These are phyloP conservation scores for Galaxias olidus DNA, from an alignment of 2,797 vertebrate genomes.

Conservation along the genomic window DNA sequence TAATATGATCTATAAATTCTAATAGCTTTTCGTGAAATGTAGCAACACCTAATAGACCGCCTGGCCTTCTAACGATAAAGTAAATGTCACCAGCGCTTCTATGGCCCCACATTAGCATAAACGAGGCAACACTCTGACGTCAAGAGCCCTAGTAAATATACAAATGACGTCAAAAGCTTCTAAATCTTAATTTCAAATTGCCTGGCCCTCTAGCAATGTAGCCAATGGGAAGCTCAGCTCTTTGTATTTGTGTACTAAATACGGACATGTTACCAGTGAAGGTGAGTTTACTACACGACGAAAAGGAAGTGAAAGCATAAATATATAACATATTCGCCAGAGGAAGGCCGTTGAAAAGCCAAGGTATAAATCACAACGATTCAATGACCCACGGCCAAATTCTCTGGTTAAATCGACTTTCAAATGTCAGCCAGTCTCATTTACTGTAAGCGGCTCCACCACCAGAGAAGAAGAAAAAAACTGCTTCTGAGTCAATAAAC, in stretches of 20 bases:
- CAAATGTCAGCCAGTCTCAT: constrained; percentile 59
- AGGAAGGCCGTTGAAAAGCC: constrained; percentile 51
- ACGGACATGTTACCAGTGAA: constrained; percentile 55
- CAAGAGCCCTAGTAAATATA: constrained; percentile 56
- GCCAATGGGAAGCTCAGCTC: constrained; percentile 13
- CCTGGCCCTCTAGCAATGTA: constrained; percentile 9
- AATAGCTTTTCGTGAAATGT: constrained; percentile 57
- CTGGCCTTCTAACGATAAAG: constrained; percentile 56
- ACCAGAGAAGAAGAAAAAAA: constrained; percentile 15
- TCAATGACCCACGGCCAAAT: constrained; percentile 51
- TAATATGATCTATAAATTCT: constrained; percentile 58
- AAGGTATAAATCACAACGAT: constrained; percentile 53
- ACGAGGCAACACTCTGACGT: constrained; percentile 40
- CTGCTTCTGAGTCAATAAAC: too few species aligned
- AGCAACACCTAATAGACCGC: constrained; percentile 48
- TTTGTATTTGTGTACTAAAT: constrained; percentile 11
- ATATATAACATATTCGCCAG: constrained; percentile 37
- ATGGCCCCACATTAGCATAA: constrained; percentile 52
- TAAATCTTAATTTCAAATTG: constrained; percentile 44
- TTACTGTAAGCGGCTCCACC: constrained; percentile 7
- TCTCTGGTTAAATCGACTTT: constrained; percentile 44
- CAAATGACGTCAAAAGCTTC: constrained; percentile 43
- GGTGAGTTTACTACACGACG: constrained; percentile 51
- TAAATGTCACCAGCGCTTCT: constrained; percentile 61
- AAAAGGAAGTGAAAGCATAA: constrained; percentile 44